These are phyloP conservation scores for Gobionotothen gibberifrons DNA, from an alignment of 2,797 vertebrate genomes.

Conservation along the genomic window DNA sequence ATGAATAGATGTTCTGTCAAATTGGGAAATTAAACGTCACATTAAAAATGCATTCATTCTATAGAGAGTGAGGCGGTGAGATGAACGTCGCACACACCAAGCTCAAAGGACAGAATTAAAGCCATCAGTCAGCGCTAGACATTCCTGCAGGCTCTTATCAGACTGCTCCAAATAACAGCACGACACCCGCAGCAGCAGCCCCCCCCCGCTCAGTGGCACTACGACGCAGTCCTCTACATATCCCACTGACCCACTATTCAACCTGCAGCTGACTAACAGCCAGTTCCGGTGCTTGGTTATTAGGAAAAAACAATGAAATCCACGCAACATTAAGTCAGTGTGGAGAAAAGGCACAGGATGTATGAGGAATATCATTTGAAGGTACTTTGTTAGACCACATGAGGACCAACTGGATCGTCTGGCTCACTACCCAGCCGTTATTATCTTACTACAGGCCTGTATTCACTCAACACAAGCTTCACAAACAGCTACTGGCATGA, in stretches of 20 bases:
- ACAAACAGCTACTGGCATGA: slow-evolving; percentile 15
- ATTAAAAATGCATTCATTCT: slow-evolving; percentile 4
- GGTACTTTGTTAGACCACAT: slow-evolving; percentile 21
- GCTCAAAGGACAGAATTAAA: slow-evolving; percentile 67
- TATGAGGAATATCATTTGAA: slow-evolving; percentile 31
- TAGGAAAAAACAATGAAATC: background rate
- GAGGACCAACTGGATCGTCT: slow-evolving; percentile 22
- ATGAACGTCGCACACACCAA: slow-evolving; percentile 40
- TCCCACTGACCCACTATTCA: slow-evolving; percentile 69
- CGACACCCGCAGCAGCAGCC: slow-evolving; percentile 40
- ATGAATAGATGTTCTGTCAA: background rate
- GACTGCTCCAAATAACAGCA: slow-evolving; percentile 68
- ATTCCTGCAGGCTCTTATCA: slow-evolving; percentile 76
- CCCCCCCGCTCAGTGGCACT: slow-evolving; percentile 33
- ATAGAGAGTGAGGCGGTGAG: slow-evolving; percentile 21
- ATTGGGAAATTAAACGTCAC: slow-evolving; percentile 3
- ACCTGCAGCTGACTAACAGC: slow-evolving; percentile 33
- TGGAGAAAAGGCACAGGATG: slow-evolving; percentile 9
- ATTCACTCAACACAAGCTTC: slow-evolving; percentile 24
- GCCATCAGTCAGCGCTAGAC: slow-evolving; percentile 69
- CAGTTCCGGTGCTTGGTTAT: background rate
- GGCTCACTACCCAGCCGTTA: slow-evolving; percentile 33
- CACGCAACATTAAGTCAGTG: slow-evolving; percentile 21
- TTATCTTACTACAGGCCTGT: slow-evolving; percentile 1
- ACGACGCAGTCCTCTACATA: slow-evolving; percentile 44